Base-by-base conservation (phyloP, 2,888 invertebrate genomes). In the Pyrgus malvae region DNA sequence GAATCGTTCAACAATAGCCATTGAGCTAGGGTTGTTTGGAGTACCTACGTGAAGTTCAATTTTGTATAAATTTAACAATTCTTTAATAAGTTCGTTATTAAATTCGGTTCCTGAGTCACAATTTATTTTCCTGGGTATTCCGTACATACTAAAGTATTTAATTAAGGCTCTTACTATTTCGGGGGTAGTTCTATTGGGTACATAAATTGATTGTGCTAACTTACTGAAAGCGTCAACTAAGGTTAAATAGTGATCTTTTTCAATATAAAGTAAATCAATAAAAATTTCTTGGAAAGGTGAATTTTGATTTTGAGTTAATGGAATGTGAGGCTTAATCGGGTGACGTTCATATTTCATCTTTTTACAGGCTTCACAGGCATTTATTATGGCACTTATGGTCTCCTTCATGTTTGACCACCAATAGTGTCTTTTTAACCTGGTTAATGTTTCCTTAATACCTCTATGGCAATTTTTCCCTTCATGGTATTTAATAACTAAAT, bases 391-490 rank as follows among this genome's bases (percentile, higher is more conserved):
- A 2, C 54, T 11, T 11, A 62, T 25, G 0, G 57, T 59, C 25
- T 57, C 37, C 16, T 54, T 25, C 58, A 62, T 41, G 3, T 41
- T 41, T 11, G 11, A 1, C 41, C 41, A 41, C 2, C 4, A 41
- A 27, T 27, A 41, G 16, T 41, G 9, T 7, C 40, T 11, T 19
- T 19, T 19, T 7, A 41, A 3, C 8, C 25, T 11, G 5, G 8
- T 23, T 25, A 58, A 16, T 0, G 64, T 63, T 48, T 63, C 62
- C n/a, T 56, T 63, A 12, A 63, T 60, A 2, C 63, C 62, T 2
- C 62, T 16, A 40, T 62, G 63, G 16, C 59, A 60, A 9, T 60
- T 62, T 50, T 65, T 63, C 0, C 61, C 63, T 6, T 57, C 53
- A 31, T 63, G 63, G 23, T 56, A 57, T 55, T 59, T 61, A 11